A percentile compares a stretch with the other conserved stretches of the same genome.
Evolutionary conservation across 2,797 vertebrate species (phyloP).

Genomic region (Clarias laeviceps): DNA sequence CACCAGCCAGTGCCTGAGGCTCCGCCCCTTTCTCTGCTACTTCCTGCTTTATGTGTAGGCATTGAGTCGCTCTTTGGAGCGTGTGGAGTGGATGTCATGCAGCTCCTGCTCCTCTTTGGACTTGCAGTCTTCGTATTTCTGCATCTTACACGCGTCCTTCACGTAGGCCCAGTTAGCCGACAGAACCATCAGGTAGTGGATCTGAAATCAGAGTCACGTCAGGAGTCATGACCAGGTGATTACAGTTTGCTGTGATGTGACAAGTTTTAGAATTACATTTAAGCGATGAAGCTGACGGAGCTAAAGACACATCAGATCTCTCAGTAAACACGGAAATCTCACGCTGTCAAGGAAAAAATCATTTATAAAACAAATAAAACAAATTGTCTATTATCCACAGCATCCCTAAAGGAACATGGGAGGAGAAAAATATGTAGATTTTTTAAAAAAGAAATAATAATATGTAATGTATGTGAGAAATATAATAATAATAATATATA

Average conservation of each 20-base stretch:
- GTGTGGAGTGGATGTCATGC: slow-evolving; percentile 97
- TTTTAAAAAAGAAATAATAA: too few species aligned
- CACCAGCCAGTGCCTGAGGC: slow-evolving; percentile 53
- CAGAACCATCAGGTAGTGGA: slow-evolving; percentile 97
- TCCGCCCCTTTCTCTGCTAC: slow-evolving; percentile 47
- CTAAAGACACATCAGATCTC: background rate
- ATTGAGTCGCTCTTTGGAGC: slow-evolving; percentile 98
- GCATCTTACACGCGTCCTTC: slow-evolving; percentile 98
- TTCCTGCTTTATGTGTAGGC: slow-evolving; percentile 91
- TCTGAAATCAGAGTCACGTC: slow-evolving; percentile 69
- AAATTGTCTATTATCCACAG: too few species aligned
- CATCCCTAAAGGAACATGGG: too few species aligned
- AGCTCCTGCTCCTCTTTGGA: slow-evolving; percentile 99
- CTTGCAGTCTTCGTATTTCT: slow-evolving; percentile 99
- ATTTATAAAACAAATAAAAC: too few species aligned
- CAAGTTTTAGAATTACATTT: background rate
- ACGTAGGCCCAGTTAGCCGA: slow-evolving; percentile 99
- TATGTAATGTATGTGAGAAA: too few species aligned
- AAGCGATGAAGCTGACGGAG: background rate
- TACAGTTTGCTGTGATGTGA: background rate
- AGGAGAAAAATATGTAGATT: too few species aligned
- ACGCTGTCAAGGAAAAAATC: background rate
- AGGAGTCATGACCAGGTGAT: background rate
- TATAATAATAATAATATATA: too few species aligned
- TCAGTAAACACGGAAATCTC: background rate